Conservation (phyloP, 2,797 vertebrate genomes). For the Cuniculus paca region DNA sequence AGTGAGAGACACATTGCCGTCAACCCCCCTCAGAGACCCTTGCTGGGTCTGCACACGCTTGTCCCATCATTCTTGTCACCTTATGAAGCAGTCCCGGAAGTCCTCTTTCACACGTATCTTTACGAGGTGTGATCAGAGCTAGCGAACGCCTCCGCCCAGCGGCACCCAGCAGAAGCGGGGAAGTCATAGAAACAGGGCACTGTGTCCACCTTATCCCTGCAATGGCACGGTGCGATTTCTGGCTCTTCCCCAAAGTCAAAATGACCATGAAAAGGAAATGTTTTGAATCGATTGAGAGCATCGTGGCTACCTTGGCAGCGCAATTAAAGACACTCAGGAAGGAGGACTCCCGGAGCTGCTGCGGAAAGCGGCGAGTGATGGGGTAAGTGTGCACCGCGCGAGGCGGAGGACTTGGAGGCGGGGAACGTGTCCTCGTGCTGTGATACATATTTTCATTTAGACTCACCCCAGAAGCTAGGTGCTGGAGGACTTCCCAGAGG, state of each 20-base stretch:
- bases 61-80: background rate
- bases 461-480: too few species aligned
- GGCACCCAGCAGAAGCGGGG: background rate
- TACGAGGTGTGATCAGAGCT: background rate
- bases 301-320: background rate
- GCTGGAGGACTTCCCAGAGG: background rate
- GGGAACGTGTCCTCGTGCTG: background rate
- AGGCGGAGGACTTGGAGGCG: background rate
- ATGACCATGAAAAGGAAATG: background rate
- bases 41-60: background rate
- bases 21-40: background rate
- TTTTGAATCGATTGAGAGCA: background rate
- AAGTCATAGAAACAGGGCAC: fast-evolving
- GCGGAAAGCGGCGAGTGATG: background rate
- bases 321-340: background rate
- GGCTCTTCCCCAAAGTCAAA: background rate
- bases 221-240: background rate
- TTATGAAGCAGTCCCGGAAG: background rate
- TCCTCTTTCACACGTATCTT: background rate
- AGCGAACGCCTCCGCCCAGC: background rate
- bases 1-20: background rate
- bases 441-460: background rate
- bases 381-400: background rate
- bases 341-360: background rate
- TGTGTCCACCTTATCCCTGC: background rate